These are phyloP conservation scores for Tenthredo distinguenda DNA, from an alignment of 2,888 invertebrate genomes.

Conservation along the genomic window DNA sequence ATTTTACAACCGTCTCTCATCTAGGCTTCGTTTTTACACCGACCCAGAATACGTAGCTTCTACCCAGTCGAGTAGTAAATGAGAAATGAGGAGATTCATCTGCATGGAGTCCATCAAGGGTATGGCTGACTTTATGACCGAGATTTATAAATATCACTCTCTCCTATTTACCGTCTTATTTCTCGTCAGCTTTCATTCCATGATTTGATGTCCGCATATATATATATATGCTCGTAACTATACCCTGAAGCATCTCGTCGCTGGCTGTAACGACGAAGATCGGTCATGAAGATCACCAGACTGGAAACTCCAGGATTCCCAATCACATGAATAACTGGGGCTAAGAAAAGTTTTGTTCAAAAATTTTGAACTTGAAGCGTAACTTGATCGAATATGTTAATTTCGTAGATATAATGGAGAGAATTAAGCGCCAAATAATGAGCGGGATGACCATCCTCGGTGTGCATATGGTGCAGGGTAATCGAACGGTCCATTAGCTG, in stretches of 20 bases:
- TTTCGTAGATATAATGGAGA: background rate
- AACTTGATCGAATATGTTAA: too few relatives aligned
- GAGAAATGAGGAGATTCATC: background rate
- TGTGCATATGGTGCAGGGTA: background rate
- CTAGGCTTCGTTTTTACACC: background rate
- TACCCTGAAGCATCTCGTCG: background rate
- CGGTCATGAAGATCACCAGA: constrained; percentile 46
- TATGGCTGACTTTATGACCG: background rate
- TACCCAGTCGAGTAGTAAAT: background rate
- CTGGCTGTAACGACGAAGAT: constrained; percentile 29
- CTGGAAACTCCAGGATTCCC: background rate
- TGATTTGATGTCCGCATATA: background rate
- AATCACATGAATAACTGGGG: constrained; percentile 1
- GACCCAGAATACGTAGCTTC: background rate
- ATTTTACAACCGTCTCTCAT: constrained; percentile 2
- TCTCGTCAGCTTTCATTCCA: constrained; percentile 20
- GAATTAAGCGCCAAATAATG: constrained; percentile 7
- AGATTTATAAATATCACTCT: background rate
- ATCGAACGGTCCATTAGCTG: constrained; percentile 34
- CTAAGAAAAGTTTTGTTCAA: too few relatives aligned
- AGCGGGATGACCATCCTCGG: background rate
- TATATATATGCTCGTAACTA: constrained; percentile 11
- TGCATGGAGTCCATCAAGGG: background rate
- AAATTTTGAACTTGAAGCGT: background rate
- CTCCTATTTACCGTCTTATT: constrained; percentile 10